phyloP scores from a whole-genome alignment of 2,797 vertebrate species.

The Parauchenoglanis ngamensis region DNA sequence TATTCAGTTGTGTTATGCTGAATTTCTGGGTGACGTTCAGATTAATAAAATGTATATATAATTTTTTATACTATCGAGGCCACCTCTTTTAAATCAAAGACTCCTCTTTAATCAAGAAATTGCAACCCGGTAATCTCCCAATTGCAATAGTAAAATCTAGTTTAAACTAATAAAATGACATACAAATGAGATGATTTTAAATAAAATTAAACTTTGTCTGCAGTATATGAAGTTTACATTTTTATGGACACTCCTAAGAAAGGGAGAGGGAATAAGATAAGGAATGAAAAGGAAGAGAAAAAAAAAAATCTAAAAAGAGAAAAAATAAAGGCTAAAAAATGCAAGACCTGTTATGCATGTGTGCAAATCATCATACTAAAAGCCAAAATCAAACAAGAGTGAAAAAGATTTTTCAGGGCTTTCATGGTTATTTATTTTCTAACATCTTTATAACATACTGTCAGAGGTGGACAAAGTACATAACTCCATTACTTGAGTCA shows the following conservation, averaged over 20 bases:
- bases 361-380: neutral
- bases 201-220: neutral
- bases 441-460: neutral
- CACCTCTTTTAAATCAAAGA: neutral
- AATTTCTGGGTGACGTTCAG: neutral
- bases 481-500: too few relatives aligned
- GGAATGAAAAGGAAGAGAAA: neutral
- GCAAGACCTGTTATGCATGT: neutral
- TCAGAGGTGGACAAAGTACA: too few relatives aligned
- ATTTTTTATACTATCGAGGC: neutral
- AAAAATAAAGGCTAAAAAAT: neutral
- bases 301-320: neutral
- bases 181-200: neutral
- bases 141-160: neutral
- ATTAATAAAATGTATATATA: neutral
- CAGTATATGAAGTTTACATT: neutral
- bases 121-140: neutral
- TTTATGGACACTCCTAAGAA: neutral
- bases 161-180: neutral
- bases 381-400: neutral
- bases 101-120: neutral
- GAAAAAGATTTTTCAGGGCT: neutral
- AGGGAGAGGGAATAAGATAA: neutral
- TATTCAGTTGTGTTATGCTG: neutral
- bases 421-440: neutral